Conservation (phyloP, 2,888 invertebrate genomes). For the Agonopterix heracliana region DNA sequence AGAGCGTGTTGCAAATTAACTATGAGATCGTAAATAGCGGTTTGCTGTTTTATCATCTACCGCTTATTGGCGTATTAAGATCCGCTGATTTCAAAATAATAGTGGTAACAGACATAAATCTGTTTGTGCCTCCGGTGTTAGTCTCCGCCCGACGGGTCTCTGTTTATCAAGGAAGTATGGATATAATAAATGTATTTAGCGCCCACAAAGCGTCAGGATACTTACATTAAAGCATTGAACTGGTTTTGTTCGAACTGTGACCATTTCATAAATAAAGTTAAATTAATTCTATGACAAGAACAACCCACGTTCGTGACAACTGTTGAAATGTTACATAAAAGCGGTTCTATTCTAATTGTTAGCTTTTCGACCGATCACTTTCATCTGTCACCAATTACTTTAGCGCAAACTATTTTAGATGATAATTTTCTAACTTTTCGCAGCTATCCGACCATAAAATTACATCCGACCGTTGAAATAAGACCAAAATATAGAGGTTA, state of each 20-base stretch:
- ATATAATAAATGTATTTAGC: constrained; percentile 20
- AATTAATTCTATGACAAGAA: too few relatives aligned
- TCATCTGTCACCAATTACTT: too few relatives aligned
- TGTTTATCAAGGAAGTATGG: constrained; percentile 28
- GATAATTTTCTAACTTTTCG: too few relatives aligned
- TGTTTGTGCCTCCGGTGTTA: constrained; percentile 40
- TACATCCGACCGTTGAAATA: constrained; percentile 19
- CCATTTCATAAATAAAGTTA: neutral
- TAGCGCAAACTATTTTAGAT: too few relatives aligned
- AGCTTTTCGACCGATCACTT: too few relatives aligned
- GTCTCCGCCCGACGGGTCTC: constrained; percentile 20
- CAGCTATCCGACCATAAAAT: constrained; percentile 35
- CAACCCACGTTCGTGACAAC: too few relatives aligned
- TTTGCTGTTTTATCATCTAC: constrained; percentile 17
- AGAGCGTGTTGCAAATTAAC: constrained; percentile 1
- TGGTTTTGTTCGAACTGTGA: neutral
- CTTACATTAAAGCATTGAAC: neutral
- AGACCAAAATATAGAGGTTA: constrained; percentile 15
- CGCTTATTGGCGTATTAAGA: constrained; percentile 38
- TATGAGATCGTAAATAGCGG: constrained; percentile 10
- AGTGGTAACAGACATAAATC: constrained; percentile 42
- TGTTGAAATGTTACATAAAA: too few relatives aligned
- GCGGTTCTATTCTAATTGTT: too few relatives aligned
- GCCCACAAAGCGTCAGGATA: constrained; percentile 5
- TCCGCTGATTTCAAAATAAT: constrained; percentile 49